These are phyloP conservation scores for Himalopsyche phryganea DNA, from an alignment of 1,140 invertebrate genomes.

Conservation along the genomic window DNA sequence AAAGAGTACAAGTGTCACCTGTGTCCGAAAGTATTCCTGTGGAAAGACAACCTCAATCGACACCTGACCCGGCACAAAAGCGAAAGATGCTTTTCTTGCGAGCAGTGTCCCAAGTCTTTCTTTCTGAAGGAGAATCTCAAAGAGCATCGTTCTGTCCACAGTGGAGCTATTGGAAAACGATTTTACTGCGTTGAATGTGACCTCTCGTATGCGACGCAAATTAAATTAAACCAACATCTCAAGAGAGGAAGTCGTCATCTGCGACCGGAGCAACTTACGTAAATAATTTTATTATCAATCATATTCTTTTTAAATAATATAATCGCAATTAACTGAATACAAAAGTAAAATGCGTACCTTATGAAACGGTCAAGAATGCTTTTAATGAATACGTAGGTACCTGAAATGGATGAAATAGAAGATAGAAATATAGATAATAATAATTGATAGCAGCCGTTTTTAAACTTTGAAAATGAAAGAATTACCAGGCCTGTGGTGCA, in stretches of 20 bases:
- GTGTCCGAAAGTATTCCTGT: constrained; percentile 30
- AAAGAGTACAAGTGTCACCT: constrained; percentile 30
- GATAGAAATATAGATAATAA: too few species aligned
- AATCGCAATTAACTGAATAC: too few species aligned
- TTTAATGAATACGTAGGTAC: too few species aligned
- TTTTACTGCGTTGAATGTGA: constrained; percentile 32
- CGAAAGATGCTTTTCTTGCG: constrained; percentile 21
- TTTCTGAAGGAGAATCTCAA: constrained; percentile 28
- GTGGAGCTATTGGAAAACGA: neutral
- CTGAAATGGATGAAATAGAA: too few species aligned
- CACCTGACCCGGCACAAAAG: constrained; percentile 29
- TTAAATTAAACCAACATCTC: constrained; percentile 30
- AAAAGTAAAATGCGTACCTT: too few species aligned
- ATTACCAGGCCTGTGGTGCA: too few species aligned
- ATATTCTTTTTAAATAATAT: neutral
- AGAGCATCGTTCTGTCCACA: constrained; percentile 23
- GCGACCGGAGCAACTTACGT: constrained; percentile 29
- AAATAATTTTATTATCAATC: neutral
- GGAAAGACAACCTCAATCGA: constrained; percentile 30
- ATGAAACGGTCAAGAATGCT: too few species aligned
- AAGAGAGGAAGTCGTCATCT: constrained; percentile 28
- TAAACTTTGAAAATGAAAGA: too few species aligned
- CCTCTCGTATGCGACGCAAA: constrained; percentile 27
- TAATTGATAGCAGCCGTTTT: too few species aligned
- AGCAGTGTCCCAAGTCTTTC: constrained; percentile 26